Conservation (phyloP, 2,888 invertebrate genomes). For the Lycophotia porphyrea region DNA sequence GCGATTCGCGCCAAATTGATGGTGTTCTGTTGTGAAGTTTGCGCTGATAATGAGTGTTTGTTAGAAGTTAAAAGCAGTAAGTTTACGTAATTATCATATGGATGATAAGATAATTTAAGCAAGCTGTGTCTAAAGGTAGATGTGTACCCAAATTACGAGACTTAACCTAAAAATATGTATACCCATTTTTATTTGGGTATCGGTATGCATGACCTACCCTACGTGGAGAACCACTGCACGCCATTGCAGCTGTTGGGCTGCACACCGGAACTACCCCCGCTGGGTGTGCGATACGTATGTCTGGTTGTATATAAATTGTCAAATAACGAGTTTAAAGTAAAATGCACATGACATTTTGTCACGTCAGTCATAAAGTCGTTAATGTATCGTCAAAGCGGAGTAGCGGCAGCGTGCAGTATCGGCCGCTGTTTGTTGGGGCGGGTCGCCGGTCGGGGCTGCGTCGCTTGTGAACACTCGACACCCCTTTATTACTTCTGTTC, state of each 20-base stretch:
- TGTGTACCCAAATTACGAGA: too few relatives aligned
- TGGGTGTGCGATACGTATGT: constrained; percentile 35
- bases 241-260: constrained; percentile 60
- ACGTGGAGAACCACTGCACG: too few relatives aligned
- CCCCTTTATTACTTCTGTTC: constrained; percentile 88
- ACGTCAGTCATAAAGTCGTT: constrained; percentile 53
- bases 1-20: too few relatives aligned
- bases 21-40: too few relatives aligned
- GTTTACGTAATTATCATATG: too few relatives aligned
- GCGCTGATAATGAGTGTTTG: too few relatives aligned
- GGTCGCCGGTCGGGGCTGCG: constrained; percentile 64
- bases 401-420: constrained; percentile 52
- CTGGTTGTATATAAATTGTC: constrained; percentile 45
- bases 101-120: too few relatives aligned
- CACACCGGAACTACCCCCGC: constrained; percentile 26
- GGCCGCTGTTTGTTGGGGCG: constrained; percentile 64
- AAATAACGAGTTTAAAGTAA: constrained; percentile 57
- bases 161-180: too few relatives aligned
- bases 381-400: constrained; percentile 47
- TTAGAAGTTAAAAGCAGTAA: too few relatives aligned
- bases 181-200: too few relatives aligned
- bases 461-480: constrained; percentile 82
- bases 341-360: constrained; percentile 59
- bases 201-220: too few relatives aligned
- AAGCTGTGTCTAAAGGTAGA: too few relatives aligned